Evolutionary conservation across 1,140 invertebrate species (phyloP), one percentile per base, ranked within the genome.

Genomic region (Neotoxoptera formosana): DNA sequence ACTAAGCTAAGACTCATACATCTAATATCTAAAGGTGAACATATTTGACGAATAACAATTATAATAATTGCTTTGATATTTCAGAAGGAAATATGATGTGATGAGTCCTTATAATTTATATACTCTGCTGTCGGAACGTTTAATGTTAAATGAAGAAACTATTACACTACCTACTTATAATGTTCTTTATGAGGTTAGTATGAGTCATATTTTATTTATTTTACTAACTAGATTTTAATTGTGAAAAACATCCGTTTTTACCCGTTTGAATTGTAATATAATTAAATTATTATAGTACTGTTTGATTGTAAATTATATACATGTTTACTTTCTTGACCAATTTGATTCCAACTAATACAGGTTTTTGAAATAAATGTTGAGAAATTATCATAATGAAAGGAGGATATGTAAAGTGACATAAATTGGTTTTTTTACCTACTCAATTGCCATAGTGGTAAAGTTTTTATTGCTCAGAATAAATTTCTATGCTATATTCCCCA

Each of bases 71-170:
- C 36, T 93, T 91, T 93, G 4, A 90, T 94, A 94, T 96, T 96
- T 76, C 95, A 99, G 98, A 96, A 96, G 99, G 94, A 99, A 99
- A 95, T 99, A 99, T 95, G 99, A 99, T 95, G 98, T 99, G 25
- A 99, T 99, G 98, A 98, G 98, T 94, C 98, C 99, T 9, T 97
- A 99, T 95, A 99, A 99, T 96, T 96, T 99, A 94, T 99, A 99
- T 96, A 99, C 99, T 34, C 95, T 99, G 94, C 96, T 99, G 93
- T 98, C 98, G 7, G 99, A 99, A 95, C 96, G 99, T 94, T 96
- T 99, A 93, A 96, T 99, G 94, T 95, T 99, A 17, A 98, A 99
- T 95, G 97, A 98, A 95, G 98, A 98, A 95, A 97, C 97, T 34
- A 96, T 99, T 36, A 97, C 98, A 36, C 96, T 99, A 95, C 97